A percentile compares a stretch with the other conserved stretches of the same genome.
Evolutionary conservation across 2,113 vertebrate species (phyloP).

Genomic region (Cathartes aura): DNA sequence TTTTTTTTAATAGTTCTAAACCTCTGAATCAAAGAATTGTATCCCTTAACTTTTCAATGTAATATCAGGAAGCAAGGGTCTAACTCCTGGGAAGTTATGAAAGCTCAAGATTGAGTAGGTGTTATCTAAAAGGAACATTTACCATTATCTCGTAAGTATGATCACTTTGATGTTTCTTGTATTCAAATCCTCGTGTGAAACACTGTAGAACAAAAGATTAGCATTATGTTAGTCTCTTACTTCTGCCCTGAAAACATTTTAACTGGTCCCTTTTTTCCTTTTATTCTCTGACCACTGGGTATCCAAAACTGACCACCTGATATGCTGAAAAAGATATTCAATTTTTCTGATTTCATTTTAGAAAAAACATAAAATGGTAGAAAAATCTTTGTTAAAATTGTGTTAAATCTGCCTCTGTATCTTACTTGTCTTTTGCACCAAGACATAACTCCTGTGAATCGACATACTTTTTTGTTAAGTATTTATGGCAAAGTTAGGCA

Average conservation of each 20-base stretch:
- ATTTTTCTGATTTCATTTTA: neutral
- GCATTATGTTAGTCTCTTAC: neutral
- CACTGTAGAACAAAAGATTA: conserved; percentile 82
- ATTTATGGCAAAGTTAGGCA: neutral
- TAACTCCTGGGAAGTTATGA: neutral
- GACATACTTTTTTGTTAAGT: neutral
- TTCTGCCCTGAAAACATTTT: neutral
- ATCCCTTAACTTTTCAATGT: neutral
- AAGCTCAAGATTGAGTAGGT: neutral
- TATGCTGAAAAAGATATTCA: rapidly evolving
- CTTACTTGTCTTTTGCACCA: neutral
- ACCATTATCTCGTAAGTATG: conserved; percentile 99
- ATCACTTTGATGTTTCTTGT: conserved; percentile 96
- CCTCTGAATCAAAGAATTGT: neutral
- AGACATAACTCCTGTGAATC: neutral
- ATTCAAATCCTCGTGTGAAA: conserved; percentile 95
- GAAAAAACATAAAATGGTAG: neutral
- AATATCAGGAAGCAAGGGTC: neutral
- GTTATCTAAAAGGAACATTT: conserved; percentile 52
- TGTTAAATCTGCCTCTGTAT: neutral
- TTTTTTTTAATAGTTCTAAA: neutral
- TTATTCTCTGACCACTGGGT: neutral
- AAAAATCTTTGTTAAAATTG: neutral
- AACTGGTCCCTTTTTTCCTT: neutral
- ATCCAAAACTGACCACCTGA: neutral